Percentiles rank a stretch among this genome's conserved stretches.
These are phyloP conservation scores for Sylvia atricapilla DNA, from an alignment of 2,113 vertebrate genomes.

Conservation along the genomic window DNA sequence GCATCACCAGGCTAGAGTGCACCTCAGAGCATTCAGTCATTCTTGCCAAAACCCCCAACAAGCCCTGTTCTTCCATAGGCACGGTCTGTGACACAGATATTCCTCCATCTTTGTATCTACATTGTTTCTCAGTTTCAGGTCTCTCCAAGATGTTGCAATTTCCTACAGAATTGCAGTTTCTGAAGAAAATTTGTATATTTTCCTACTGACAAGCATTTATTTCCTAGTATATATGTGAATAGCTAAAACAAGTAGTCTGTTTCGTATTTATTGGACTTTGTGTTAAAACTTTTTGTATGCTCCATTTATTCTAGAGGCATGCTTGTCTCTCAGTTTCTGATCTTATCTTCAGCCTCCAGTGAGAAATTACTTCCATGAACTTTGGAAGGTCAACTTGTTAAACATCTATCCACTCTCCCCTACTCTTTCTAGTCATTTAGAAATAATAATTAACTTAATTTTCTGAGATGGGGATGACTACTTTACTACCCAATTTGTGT, in stretches of 20 bases:
- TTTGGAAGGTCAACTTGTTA: constrained; percentile 63
- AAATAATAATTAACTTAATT: constrained; percentile 66
- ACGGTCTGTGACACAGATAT: background rate
- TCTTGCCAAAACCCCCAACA: background rate
- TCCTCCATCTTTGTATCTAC: background rate
- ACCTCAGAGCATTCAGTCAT: background rate
- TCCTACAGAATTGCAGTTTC: background rate
- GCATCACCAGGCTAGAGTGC: background rate
- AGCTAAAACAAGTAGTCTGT: background rate
- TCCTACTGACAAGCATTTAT: background rate
- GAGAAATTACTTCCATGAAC: constrained; percentile 46
- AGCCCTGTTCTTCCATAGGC: background rate
- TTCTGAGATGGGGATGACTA: background rate
- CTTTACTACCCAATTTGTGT: background rate
- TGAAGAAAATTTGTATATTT: background rate
- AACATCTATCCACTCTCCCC: constrained; percentile 53
- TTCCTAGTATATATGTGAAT: background rate
- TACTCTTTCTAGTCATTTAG: constrained; percentile 17
- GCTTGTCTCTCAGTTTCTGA: background rate
- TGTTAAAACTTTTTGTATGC: background rate
- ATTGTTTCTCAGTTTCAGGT: background rate
- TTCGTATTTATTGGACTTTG: background rate
- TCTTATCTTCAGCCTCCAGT: constrained; percentile 42
- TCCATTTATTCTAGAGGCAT: background rate
- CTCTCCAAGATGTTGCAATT: background rate